A percentile compares a stretch with the other conserved stretches of the same genome.
Evolutionary conservation across 2,797 vertebrate species (phyloP).

Genomic region (Sebastes dallii): DNA sequence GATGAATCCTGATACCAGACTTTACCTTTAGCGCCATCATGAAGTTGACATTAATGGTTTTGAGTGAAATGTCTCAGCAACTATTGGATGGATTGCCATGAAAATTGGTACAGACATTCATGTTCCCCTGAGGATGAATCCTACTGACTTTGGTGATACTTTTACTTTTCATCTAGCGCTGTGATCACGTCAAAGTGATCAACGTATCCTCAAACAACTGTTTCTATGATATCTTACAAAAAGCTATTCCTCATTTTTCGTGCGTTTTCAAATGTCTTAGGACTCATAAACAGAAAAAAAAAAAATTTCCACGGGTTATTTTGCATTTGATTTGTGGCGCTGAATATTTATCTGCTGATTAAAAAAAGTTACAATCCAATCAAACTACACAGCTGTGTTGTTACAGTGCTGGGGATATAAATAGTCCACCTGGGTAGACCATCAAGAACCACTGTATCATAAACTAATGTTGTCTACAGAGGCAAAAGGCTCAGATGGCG

Average conservation of each 20-base stretch:
- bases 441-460: conserved; percentile 31
- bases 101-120: neutral
- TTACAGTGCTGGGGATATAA: conserved; percentile 9
- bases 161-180: no score
- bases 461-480: conserved; percentile 43
- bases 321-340: conserved; percentile 12
- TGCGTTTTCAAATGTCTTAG: neutral
- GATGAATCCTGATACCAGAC: neutral
- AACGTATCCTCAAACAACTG: no score
- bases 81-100: neutral
- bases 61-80: neutral
- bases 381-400: conserved; percentile 40
- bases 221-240: no score
- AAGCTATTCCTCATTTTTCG: no score
- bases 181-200: no score
- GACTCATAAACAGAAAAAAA: neutral
- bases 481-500: conserved; percentile 32
- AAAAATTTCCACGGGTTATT: neutral
- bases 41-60: no score
- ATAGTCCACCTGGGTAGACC: conserved; percentile 30
- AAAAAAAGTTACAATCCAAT: conserved; percentile 37
- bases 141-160: no score
- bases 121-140: neutral
- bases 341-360: conserved; percentile 35
- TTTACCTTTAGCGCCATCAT: no score